These are phyloP conservation scores for Planiliza haematocheilus DNA, from an alignment of 2,113 vertebrate species.

Conservation along the genomic window DNA sequence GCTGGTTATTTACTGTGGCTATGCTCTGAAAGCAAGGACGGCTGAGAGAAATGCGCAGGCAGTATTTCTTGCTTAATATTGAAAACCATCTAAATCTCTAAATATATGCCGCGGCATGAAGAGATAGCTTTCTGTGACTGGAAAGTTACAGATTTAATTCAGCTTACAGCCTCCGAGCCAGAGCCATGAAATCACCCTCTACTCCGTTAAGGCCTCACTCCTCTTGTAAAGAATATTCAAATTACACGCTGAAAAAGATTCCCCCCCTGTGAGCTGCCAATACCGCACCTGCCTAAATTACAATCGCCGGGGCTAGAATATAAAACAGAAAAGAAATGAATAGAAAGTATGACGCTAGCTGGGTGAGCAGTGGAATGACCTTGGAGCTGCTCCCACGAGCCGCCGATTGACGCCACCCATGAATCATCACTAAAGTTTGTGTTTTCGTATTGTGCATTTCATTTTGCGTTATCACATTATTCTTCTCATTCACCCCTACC, in stretches of 20 bases:
- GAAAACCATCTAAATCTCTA: not conserved
- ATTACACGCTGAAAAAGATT: conserved; percentile 7
- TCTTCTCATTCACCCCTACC: conserved; percentile 26
- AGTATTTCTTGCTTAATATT: conserved; percentile 5
- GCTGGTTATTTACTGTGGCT: conserved; percentile 20
- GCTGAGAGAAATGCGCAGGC: conserved; percentile 5
- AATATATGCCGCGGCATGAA: not conserved
- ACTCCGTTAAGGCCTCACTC: conserved; percentile 17
- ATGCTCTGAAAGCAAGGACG: conserved; percentile 3
- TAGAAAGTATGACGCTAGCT: conserved; percentile 22
- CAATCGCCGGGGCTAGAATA: not conserved
- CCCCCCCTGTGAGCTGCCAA: not conserved
- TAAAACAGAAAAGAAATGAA: conserved; percentile 32
- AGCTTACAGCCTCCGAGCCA: conserved; percentile 3
- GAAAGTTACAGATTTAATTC: conserved; percentile 18
- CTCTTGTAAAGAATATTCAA: conserved; percentile 3
- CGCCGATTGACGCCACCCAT: conserved; percentile 30
- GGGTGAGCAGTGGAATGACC: conserved; percentile 40
- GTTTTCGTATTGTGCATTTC: not conserved
- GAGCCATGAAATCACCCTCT: not conserved
- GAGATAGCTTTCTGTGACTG: not conserved
- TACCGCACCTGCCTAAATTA: conserved; percentile 4
- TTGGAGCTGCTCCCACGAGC: conserved; percentile 30
- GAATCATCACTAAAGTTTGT: conserved; percentile 40
- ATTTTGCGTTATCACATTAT: conserved; percentile 20